phyloP scores from a whole-genome alignment of 2,113 vertebrate genomes.

The Malurus elegans region DNA sequence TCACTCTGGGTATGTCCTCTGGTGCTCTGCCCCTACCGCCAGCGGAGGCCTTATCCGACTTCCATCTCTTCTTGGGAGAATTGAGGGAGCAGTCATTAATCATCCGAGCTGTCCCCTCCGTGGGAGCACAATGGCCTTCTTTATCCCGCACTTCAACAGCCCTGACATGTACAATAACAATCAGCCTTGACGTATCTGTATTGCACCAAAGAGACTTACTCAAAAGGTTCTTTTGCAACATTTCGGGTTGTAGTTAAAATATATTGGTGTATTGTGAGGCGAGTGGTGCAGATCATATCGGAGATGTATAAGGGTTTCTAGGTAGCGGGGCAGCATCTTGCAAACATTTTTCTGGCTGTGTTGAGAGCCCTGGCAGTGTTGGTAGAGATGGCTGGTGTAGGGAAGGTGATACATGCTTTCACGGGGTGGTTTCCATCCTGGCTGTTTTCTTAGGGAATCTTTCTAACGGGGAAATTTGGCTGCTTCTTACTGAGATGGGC shows the following conservation, averaged over 20 bases:
- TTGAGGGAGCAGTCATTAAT: constrained; percentile 70
- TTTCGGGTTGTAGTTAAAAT: constrained; percentile 25
- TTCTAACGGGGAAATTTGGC: background rate
- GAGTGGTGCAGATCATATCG: background rate
- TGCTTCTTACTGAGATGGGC: background rate
- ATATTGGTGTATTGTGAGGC: constrained; percentile 37
- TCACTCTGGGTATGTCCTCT: background rate
- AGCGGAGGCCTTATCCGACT: constrained; percentile 55
- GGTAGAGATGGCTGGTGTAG: background rate
- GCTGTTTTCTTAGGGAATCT: background rate
- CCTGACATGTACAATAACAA: constrained; percentile 71
- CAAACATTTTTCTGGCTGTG: background rate
- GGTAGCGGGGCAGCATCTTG: background rate
- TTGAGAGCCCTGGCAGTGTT: background rate
- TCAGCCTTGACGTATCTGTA: constrained; percentile 62
- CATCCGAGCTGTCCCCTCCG: constrained; percentile 60
- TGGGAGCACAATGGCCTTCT: constrained; percentile 70
- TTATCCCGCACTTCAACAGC: constrained; percentile 65
- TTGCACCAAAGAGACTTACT: constrained; percentile 43
- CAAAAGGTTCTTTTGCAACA: constrained; percentile 50
- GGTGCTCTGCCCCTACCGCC: constrained; percentile 15
- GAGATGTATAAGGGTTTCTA: constrained; percentile 7
- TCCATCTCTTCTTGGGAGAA: constrained; percentile 69
- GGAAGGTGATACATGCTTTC: background rate
- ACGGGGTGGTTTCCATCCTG: background rate